These are phyloP conservation scores for Poeciliopsis turneri DNA, from an alignment of 2,797 vertebrate species.

Conservation along the genomic window DNA sequence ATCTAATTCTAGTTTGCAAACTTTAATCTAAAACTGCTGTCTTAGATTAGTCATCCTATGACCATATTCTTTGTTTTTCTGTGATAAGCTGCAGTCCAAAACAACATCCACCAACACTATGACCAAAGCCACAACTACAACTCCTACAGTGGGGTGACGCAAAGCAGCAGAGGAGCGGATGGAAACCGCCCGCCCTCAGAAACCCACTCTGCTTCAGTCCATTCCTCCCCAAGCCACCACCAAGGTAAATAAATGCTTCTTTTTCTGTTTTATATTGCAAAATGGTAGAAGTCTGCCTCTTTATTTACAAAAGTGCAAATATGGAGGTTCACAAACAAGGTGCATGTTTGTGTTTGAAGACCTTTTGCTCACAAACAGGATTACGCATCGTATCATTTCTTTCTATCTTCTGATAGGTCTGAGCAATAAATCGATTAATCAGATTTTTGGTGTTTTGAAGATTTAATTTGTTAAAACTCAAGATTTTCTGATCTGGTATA, in stretches of 20 bases:
- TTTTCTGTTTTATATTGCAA: neutral
- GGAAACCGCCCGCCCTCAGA: slow-evolving; percentile 60
- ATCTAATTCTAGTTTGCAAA: neutral
- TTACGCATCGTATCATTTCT: neutral
- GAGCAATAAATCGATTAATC: too few species aligned
- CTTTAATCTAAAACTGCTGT: neutral
- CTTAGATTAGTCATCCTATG: neutral
- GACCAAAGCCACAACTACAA: slow-evolving; percentile 67
- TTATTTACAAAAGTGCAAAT: neutral
- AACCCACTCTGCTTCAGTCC: slow-evolving; percentile 74
- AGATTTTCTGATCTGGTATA: too few species aligned
- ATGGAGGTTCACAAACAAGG: neutral
- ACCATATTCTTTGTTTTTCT: neutral
- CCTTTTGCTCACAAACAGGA: neutral
- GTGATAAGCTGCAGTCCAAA: slow-evolving; percentile 21
- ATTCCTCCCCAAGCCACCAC: slow-evolving; percentile 78
- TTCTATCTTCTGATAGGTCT: neutral
- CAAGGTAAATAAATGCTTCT: slow-evolving; percentile 60
- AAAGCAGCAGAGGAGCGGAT: slow-evolving; percentile 56
- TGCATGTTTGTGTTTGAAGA: neutral
- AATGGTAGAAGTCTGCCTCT: too few species aligned
- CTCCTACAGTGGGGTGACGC: slow-evolving; percentile 47
- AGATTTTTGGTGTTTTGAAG: too few species aligned
- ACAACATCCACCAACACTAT: slow-evolving; percentile 63
- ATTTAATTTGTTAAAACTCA: too few species aligned